Base-by-base conservation (phyloP, 2,797 vertebrate species). In the Xenopus petersii region DNA sequence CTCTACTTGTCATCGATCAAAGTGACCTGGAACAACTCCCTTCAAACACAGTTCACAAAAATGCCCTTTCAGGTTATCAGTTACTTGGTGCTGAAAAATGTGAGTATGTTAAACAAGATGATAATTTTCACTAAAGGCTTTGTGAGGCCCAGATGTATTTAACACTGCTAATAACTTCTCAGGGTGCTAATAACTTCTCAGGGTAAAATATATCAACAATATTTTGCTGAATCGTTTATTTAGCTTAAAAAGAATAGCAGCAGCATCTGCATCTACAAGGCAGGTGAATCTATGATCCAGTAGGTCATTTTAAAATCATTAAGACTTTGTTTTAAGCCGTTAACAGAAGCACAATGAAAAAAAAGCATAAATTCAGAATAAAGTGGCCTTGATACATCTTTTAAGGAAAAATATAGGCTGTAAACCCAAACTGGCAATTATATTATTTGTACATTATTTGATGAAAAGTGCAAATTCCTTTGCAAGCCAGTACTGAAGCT, bases 1-100 rank as follows among this genome's bases (percentile, higher is more conserved):
- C 89, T 92, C 89, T 85, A 93, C 89, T 89, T 95, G 92, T 94
- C 93, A 92, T 91, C 93, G 93, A 95, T 94, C 91, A 94, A 92
- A 94, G 93, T 87, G 81, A 82, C 83, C 79, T 84, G 87, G 89
- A 84, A 89, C 92, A 86, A 88, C 87, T 84, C 86, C 86, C 88
- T 90, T 91, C 90, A 86, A 88, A 80, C 90, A 88, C 89, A 89
- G 89, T 90, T 88, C 85, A 87, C 81, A 87, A 85, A 85, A 82
- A 86, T 73, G 79, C 79, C 83, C 81, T 87, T 83, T 80, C 78
- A 89, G 85, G 82, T 87, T 89, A 88, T 87, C 86, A 87, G 85
- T 80, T 83, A 83, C 85, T 87, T 83, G 83, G 77, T 86, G 80
- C 78, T 68, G 66, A 67, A 77, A 70, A 69, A 69, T 70, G 75